Evolutionary conservation across 2,113 vertebrate genomes (phyloP).

Genomic region (Tychaedon coryphoeus): DNA sequence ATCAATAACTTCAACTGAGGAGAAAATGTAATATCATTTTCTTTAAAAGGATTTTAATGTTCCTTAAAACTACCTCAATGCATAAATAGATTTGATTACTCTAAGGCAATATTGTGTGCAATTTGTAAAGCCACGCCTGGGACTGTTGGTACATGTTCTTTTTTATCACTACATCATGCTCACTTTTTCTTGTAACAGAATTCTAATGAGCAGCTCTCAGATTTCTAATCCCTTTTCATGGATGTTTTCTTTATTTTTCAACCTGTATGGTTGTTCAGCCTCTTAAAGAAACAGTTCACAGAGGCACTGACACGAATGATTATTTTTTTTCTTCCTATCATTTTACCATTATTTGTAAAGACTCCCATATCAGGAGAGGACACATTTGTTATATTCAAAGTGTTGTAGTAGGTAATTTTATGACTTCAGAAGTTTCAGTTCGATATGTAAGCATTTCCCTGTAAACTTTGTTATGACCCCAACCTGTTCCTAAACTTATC

Average conservation of each 20-base stretch:
- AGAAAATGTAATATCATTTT: neutral
- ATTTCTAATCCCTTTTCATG: neutral
- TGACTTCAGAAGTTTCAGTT: neutral
- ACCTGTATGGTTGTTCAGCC: neutral
- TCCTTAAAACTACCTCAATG: neutral
- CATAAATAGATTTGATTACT: neutral
- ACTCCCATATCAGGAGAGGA: neutral
- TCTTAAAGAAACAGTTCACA: neutral
- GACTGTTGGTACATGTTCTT: neutral
- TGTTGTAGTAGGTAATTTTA: neutral
- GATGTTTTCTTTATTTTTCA: neutral
- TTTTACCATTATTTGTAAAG: neutral
- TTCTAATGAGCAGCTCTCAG: neutral
- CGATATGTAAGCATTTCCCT: neutral
- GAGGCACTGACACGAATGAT: neutral
- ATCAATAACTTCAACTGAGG: neutral
- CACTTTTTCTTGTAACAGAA: neutral
- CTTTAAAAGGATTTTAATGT: neutral
- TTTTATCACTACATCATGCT: neutral
- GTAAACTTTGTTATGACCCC: neutral
- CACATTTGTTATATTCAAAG: neutral
- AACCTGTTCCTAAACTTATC: neutral
- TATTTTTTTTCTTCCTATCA: rapidly evolving
- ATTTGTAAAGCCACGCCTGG: neutral
- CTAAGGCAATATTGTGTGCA: neutral